Percentiles rank a stretch among this genome's conserved stretches.
These are phyloP conservation scores for Myiozetetes cayanensis DNA, from an alignment of 2,113 vertebrate genomes.

Conservation along the genomic window DNA sequence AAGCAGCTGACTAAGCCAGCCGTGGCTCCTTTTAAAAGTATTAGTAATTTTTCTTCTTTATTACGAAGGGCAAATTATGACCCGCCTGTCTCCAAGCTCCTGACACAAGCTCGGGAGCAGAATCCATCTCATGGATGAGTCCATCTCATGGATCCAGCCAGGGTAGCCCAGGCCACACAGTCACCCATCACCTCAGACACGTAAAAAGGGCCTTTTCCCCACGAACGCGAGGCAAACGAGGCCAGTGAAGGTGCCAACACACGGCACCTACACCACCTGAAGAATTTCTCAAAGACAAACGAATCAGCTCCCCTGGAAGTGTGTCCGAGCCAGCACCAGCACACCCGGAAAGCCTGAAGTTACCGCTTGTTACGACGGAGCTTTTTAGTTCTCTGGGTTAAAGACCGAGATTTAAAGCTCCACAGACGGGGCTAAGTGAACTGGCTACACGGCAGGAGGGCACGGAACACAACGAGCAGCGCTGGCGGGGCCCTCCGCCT, in stretches of 20 bases:
- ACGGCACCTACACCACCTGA: rapidly evolving
- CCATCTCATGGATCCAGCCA: background rate
- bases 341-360: rapidly evolving
- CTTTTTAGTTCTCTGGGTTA: background rate
- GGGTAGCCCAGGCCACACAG: background rate
- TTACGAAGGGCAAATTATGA: background rate
- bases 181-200: rapidly evolving
- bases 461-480: rapidly evolving
- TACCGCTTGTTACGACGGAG: background rate
- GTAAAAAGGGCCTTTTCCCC: background rate
- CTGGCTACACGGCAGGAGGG: rapidly evolving
- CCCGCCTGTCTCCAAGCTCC: background rate
- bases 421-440: rapidly evolving
- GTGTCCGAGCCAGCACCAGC: background rate
- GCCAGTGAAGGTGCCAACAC: background rate
- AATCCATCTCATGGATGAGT: background rate
- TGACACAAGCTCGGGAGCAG: background rate
- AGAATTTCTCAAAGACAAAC: background rate
- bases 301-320: background rate
- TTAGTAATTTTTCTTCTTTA: background rate
- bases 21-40: background rate
- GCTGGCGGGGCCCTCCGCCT: rapidly evolving
- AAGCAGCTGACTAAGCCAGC: background rate
- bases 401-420: background rate
- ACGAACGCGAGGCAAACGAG: rapidly evolving